A percentile compares a stretch with the other conserved stretches of the same genome.
Evolutionary conservation across 2,888 invertebrate species (phyloP).

Genomic region (Teleogryllus oceanicus): DNA sequence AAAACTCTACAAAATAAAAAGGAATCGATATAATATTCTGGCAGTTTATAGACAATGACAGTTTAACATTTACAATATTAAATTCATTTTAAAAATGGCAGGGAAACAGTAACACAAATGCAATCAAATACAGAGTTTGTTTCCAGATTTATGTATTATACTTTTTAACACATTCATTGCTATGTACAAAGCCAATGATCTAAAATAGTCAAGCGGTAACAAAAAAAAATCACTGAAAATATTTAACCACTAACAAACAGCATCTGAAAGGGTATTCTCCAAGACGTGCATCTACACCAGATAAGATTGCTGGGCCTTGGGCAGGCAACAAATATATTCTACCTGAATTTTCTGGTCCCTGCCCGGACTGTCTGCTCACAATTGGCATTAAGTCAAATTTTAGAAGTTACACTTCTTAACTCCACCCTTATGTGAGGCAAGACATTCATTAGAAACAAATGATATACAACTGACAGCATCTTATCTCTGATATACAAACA

Average conservation of each 20-base stretch:
- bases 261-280: not conserved
- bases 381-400: too few species aligned
- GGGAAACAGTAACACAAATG: conserved; percentile 6
- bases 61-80: not conserved
- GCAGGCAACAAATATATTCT: not conserved
- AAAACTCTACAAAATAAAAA: conserved; percentile 9
- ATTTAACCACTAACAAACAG: not conserved
- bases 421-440: too few species aligned
- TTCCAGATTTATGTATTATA: conserved; percentile 21
- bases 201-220: not conserved
- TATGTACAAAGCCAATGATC: conserved; percentile 29
- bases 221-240: conserved; percentile 3
- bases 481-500: not conserved
- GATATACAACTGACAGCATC: not conserved
- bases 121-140: not conserved
- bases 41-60: conserved; percentile 1
- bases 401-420: too few species aligned
- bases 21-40: not conserved
- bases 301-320: not conserved
- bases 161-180: conserved; percentile 21
- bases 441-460: not conserved
- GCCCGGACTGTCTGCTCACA: too few species aligned
- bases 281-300: not conserved
- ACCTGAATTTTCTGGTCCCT: not conserved
- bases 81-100: conserved; percentile 2